phyloP scores from a whole-genome alignment of 2,113 vertebrate species.

The Cheilinus undulatus region DNA sequence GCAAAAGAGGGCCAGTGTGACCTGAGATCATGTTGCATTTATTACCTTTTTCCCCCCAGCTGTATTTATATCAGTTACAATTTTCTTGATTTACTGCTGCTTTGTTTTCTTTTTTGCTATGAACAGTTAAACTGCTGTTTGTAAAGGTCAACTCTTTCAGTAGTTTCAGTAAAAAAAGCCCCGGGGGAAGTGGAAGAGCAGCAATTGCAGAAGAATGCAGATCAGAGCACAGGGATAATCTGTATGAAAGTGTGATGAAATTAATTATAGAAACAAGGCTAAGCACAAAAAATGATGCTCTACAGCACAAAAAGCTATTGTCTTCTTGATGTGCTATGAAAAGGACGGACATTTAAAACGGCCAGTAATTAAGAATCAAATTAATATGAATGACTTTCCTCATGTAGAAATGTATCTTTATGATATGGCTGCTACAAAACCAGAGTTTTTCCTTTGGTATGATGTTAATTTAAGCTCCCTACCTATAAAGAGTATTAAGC shows the following conservation, averaged over 20 bases:
- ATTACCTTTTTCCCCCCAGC: neutral
- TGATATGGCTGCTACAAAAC: neutral
- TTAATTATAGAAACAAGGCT: no score
- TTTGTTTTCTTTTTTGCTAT: neutral
- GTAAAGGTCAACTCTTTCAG: neutral
- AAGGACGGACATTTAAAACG: no score
- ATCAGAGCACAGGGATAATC: neutral
- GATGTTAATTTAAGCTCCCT: no score
- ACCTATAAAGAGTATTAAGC: no score
- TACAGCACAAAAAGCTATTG: no score
- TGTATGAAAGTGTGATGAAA: neutral
- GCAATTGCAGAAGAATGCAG: constrained; percentile 1
- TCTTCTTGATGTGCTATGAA: no score
- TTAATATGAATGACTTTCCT: no score
- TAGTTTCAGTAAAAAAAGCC: constrained; percentile 1
- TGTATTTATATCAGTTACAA: neutral
- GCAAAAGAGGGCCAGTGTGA: neutral
- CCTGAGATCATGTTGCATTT: neutral
- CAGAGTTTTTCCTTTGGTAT: no score
- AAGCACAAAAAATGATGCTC: no score
- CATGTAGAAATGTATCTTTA: neutral
- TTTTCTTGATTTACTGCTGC: neutral
- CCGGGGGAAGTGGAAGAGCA: constrained; percentile 1
- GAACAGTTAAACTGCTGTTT: constrained; percentile 1
- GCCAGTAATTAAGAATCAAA: no score